Evolutionary conservation across 92 coral and sea anemone species (phyloP), one percentile per base, ranked within the genome.

Genomic region (Galaxea fascicularis): DNA sequence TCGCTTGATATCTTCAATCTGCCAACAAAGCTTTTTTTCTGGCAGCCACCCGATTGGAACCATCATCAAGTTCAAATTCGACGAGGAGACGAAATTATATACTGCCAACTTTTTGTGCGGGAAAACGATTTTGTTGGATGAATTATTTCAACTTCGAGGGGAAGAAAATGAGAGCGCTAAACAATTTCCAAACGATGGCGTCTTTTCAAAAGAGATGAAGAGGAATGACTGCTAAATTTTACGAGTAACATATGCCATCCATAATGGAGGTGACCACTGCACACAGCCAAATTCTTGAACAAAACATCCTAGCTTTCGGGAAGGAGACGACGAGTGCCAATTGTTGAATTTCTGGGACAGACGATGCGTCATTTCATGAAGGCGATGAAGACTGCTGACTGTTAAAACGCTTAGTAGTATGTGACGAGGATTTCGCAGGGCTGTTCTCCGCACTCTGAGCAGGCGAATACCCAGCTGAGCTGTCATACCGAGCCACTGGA

Each of bases 401-500:
- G 65, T 67, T 57, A 25, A 71, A 56, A 29, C 69, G 86, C 47
- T 71, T 60, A 53, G 84, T 66, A 29, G 73, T 71, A 16, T 78
- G 83, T 0, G 88, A 53, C 20, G 75, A 74, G 13, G 90, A 35
- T 67, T 82, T 81, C 0, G 74, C 76, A 5, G 91, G 91, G 60
- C 91, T 87, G 52, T 79, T 68, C 39, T 86, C 80, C 14, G 86
- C 84, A 72, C 86, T 84, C 56, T 77, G 86, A 51, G 16, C 65
- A 4, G 80, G 87, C 18, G 87, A 74, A 39, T 83, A 74, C 15
- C 59, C 78, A 16, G 77, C 52, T 9, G 86, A 71, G 41, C 41
- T 91, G 52, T 97, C 99, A 74, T 93, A 89, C n/a, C 95, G 90
- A 22, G 98, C 92, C 13, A 93, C 93, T 0, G 98, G 99, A 59